Conservation (phyloP, 2,113 vertebrate genomes). For the Elachura formosa region DNA sequence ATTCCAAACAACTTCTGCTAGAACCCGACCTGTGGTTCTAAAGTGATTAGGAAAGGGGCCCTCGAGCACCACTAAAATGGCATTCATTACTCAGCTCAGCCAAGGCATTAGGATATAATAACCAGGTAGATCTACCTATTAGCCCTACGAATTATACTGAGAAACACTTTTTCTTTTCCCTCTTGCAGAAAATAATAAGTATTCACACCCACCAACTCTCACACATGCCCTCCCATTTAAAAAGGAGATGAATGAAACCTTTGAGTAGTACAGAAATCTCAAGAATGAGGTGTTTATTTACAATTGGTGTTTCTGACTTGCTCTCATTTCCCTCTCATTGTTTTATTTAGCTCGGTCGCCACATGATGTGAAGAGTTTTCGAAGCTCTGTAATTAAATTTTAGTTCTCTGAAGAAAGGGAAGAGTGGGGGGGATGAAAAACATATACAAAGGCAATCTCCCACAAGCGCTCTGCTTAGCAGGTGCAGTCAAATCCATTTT, state of each 20-base stretch:
- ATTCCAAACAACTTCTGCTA: not conserved
- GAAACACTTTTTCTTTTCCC: not conserved
- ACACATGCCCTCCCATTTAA: not conserved
- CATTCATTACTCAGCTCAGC: not conserved
- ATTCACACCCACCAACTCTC: not conserved
- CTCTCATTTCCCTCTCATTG: not conserved
- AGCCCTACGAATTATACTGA: not conserved
- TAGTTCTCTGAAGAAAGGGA: not conserved
- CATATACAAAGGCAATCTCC: not conserved
- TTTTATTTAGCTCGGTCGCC: not conserved
- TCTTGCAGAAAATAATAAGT: not conserved
- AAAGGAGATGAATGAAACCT: conserved; percentile 20
- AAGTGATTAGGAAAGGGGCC: not conserved
- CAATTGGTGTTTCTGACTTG: not conserved
- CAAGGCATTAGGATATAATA: not conserved
- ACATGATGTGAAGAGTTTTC: not conserved
- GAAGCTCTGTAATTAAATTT: conserved; percentile 1
- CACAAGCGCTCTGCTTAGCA: not conserved
- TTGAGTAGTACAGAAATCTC: not conserved
- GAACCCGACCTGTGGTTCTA: not conserved
- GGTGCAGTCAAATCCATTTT: not conserved
- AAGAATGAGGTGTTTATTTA: not conserved
- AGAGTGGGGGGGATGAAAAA: not conserved
- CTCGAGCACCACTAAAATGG: not conserved
- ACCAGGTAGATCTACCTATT: not conserved